These are phyloP conservation scores for Drosophila miranda DNA, from an alignment of 1,140 invertebrate genomes.

Conservation along the genomic window DNA sequence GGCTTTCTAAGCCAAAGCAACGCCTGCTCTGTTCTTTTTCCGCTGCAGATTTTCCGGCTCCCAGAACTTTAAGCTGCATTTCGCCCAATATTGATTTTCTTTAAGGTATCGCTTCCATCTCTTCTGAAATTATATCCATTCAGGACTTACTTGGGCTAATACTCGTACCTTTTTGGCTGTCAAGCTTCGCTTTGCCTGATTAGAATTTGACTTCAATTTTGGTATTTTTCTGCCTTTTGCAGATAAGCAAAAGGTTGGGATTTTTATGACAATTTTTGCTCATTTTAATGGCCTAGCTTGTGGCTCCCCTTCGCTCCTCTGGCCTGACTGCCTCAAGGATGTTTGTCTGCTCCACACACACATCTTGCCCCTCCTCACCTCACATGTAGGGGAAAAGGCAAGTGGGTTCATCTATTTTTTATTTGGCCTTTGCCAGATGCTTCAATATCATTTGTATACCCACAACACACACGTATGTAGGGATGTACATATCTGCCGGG, in stretches of 20 bases:
- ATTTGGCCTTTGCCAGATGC: constrained; percentile 58
- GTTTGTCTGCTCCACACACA: constrained; percentile 33
- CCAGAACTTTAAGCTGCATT: too few species aligned
- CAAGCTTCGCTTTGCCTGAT: constrained; percentile 22
- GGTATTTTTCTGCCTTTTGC: constrained; percentile 25
- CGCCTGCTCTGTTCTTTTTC: too few species aligned
- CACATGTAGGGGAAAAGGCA: constrained; percentile 29
- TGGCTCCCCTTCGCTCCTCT: background rate
- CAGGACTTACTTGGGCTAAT: background rate
- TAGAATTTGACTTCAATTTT: constrained; percentile 48
- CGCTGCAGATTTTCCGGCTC: too few species aligned
- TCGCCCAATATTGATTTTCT: background rate
- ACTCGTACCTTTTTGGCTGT: background rate
- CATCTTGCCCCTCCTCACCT: constrained; percentile 8
- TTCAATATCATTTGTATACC: constrained; percentile 35
- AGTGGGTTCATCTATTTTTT: constrained; percentile 70
- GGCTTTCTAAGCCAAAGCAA: background rate
- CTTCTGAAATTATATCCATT: background rate
- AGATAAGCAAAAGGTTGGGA: constrained; percentile 46
- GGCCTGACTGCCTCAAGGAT: constrained; percentile 47
- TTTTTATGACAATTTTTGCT: constrained; percentile 72
- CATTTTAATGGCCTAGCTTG: constrained; percentile 57
- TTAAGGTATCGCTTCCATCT: constrained; percentile 3
- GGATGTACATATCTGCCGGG: constrained; percentile 17
- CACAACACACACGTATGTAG: background rate